These are phyloP conservation scores for Tapirus terrestris DNA, from an alignment of 2,113 vertebrate species.

Conservation along the genomic window DNA sequence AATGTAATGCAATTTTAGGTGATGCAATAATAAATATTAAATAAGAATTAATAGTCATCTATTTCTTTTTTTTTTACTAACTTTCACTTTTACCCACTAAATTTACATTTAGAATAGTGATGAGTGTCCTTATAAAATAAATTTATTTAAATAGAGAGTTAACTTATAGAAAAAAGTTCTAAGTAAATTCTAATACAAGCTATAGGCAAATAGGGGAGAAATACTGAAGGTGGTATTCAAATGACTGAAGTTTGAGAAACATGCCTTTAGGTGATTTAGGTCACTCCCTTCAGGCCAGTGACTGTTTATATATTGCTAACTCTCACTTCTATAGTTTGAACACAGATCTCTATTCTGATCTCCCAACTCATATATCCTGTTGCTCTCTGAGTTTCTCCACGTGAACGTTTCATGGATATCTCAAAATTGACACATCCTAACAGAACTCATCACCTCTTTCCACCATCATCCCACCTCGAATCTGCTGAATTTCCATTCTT, in stretches of 20 bases:
- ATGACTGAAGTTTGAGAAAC: background rate
- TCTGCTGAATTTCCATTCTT: background rate
- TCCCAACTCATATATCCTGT: background rate
- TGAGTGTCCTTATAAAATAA: background rate
- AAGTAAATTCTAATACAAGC: background rate
- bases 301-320: no score
- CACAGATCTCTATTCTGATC: background rate
- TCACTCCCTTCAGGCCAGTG: background rate
- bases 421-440: background rate
- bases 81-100: background rate
- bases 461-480: no score
- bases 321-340: background rate
- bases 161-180: background rate
- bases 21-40: background rate
- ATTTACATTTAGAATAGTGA: conserved; percentile 30
- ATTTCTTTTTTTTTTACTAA: background rate
- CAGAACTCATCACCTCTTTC: background rate
- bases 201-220: background rate
- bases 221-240: background rate
- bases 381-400: background rate
- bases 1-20: background rate
- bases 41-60: background rate
- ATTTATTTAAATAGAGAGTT: background rate
- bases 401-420: background rate
- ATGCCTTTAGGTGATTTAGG: no score